A percentile compares a stretch with the other conserved stretches of the same genome.
phyloP scores from a whole-genome alignment of 1,140 invertebrate genomes.

The Neotoxoptera formosana region DNA sequence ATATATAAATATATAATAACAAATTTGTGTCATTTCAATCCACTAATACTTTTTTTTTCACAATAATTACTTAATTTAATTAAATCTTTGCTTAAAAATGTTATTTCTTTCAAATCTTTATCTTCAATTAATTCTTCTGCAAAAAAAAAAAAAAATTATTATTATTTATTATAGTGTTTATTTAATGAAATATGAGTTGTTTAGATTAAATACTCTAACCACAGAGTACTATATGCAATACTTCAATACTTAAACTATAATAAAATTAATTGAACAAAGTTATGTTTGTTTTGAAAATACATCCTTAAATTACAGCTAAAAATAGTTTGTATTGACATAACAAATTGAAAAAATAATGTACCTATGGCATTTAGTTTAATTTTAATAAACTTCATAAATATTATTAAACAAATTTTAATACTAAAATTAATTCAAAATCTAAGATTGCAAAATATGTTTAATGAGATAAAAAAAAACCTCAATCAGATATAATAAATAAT shows the following conservation, averaged over 20 bases:
- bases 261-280: neutral
- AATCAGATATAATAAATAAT: too few relatives aligned
- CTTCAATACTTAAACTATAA: neutral
- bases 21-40: neutral
- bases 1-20: neutral
- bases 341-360: neutral
- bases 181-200: neutral
- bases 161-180: neutral
- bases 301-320: neutral
- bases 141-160: constrained; percentile 4
- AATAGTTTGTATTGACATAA: neutral
- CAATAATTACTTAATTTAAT: constrained; percentile 41
- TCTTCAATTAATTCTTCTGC: constrained; percentile 43
- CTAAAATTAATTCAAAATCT: too few relatives aligned
- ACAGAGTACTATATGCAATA: neutral
- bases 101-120: constrained; percentile 39
- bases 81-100: constrained; percentile 48
- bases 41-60: constrained; percentile 16
- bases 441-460: too few relatives aligned
- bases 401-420: too few relatives aligned
- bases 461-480: too few relatives aligned
- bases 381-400: too few relatives aligned
- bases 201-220: neutral
- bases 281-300: neutral
- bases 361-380: too few relatives aligned